These are phyloP conservation scores for Zenarchopterus dispar DNA, from an alignment of 2,797 vertebrate genomes.

Conservation along the genomic window DNA sequence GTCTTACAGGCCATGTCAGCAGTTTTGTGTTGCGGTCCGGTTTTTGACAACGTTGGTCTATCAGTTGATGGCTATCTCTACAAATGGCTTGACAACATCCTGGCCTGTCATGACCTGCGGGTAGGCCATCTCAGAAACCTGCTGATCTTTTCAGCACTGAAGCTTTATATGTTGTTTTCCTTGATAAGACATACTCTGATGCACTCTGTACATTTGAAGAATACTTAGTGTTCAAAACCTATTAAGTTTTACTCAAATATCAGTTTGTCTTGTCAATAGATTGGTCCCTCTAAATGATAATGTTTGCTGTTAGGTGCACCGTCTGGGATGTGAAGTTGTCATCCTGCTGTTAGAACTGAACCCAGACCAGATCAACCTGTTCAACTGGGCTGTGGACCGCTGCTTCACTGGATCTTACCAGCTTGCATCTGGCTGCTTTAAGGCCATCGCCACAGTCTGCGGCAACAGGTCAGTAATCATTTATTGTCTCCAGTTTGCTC, in stretches of 20 bases:
- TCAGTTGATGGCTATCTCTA: conserved; percentile 99
- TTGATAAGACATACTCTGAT: no score
- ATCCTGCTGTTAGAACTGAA: conserved; percentile 95
- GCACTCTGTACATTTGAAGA: no score
- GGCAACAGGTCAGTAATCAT: conserved; percentile 90
- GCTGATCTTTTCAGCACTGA: not conserved
- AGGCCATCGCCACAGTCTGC: conserved; percentile 97
- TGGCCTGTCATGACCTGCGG: conserved; percentile 96
- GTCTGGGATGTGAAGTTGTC: conserved; percentile 96
- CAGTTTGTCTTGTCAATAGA: not conserved
- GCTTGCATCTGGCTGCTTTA: conserved; percentile 97
- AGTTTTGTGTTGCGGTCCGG: conserved; percentile 96
- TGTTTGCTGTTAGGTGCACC: conserved; percentile 87
- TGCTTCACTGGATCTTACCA: conserved; percentile 99
- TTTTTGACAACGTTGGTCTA: conserved; percentile 98
- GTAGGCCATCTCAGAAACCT: conserved; percentile 75
- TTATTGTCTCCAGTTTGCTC: not conserved
- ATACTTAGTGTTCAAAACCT: not conserved
- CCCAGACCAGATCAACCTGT: conserved; percentile 96
- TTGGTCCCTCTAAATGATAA: not conserved
- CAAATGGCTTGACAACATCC: conserved; percentile 99
- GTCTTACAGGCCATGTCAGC: conserved; percentile 93
- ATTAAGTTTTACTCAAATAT: not conserved
- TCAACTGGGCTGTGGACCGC: conserved; percentile 98
- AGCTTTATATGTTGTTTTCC: not conserved